Conservation (phyloP, 2,113 vertebrate genomes). For the Triplophysa siluroides region DNA sequence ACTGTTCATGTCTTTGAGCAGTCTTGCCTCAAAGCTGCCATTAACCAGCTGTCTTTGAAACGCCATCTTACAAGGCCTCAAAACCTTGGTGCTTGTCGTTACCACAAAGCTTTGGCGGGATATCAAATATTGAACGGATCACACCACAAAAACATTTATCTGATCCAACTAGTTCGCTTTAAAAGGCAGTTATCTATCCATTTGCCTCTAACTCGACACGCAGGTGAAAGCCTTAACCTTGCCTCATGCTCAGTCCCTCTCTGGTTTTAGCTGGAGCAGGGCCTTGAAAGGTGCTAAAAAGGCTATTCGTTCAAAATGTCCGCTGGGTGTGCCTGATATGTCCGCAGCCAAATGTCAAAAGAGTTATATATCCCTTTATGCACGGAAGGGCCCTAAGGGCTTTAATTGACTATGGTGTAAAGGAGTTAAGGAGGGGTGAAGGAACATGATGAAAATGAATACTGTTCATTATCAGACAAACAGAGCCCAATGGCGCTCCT, state of each 20-base stretch:
- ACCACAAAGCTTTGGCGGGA: neutral
- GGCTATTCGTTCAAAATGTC: slow-evolving; percentile 65
- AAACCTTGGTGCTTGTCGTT: neutral
- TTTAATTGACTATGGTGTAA: slow-evolving; percentile 77
- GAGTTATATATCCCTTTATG: slow-evolving; percentile 78
- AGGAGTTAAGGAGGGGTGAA: slow-evolving; percentile 74
- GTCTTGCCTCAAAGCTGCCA: slow-evolving; percentile 31
- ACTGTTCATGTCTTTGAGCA: slow-evolving; percentile 26
- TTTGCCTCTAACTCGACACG: neutral
- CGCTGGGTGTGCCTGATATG: slow-evolving; percentile 74
- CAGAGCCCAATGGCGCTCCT: slow-evolving; percentile 69
- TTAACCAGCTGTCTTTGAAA: slow-evolving; percentile 32
- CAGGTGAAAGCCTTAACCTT: neutral
- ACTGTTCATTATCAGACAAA: slow-evolving; percentile 77
- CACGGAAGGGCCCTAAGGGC: slow-evolving; percentile 72
- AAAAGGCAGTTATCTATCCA: neutral
- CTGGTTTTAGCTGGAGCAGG: slow-evolving; percentile 30
- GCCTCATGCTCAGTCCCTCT: neutral
- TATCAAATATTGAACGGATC: neutral
- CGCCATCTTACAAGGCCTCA: slow-evolving; percentile 19
- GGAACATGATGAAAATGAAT: slow-evolving; percentile 78
- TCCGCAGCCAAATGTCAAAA: slow-evolving; percentile 75
- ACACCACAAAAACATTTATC: neutral
- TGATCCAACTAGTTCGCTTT: neutral
- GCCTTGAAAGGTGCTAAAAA: slow-evolving; percentile 68